Evolutionary conservation across 1,140 invertebrate species (phyloP).

Genomic region (Temnothorax longispinosus): DNA sequence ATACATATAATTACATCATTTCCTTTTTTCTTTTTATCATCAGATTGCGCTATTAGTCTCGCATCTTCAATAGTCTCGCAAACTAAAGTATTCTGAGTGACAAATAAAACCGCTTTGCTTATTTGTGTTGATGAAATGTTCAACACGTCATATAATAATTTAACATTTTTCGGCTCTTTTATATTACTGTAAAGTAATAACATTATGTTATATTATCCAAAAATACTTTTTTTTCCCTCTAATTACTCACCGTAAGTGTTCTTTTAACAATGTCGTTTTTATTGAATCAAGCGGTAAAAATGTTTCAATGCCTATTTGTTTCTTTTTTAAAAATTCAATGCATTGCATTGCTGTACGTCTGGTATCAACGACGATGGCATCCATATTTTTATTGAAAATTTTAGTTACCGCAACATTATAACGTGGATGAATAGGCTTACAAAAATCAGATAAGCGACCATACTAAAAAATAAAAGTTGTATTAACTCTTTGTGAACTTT

Average conservation of each 20-base stretch:
- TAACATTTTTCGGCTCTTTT: conserved; percentile 94
- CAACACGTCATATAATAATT: conserved; percentile 97
- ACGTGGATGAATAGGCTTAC: conserved; percentile 97
- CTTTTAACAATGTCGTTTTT: conserved; percentile 93
- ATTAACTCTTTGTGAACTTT: not conserved
- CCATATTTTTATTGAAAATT: conserved; percentile 97
- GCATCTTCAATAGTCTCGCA: conserved; percentile 98
- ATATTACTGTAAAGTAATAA: conserved; percentile 89
- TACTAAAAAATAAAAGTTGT: conserved; percentile 87
- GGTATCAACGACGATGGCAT: conserved; percentile 98
- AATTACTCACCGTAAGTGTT: conserved; percentile 87
- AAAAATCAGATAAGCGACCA: conserved; percentile 98
- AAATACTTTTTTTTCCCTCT: conserved; percentile 36
- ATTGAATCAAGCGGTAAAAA: conserved; percentile 98
- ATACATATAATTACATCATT: conserved; percentile 88
- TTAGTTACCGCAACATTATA: conserved; percentile 98
- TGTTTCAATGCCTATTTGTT: conserved; percentile 97
- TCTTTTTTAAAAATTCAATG: conserved; percentile 97
- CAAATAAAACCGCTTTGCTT: conserved; percentile 96
- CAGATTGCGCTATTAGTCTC: conserved; percentile 94
- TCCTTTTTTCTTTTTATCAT: conserved; percentile 89
- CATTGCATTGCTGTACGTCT: conserved; percentile 97
- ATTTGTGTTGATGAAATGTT: conserved; percentile 95
- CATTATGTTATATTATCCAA: not conserved
- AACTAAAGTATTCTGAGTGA: conserved; percentile 97